A percentile compares a stretch with the other conserved stretches of the same genome.
Conservation (phyloP, 2,113 vertebrate genomes). For the Ophthalmolycus amberensis region DNA sequence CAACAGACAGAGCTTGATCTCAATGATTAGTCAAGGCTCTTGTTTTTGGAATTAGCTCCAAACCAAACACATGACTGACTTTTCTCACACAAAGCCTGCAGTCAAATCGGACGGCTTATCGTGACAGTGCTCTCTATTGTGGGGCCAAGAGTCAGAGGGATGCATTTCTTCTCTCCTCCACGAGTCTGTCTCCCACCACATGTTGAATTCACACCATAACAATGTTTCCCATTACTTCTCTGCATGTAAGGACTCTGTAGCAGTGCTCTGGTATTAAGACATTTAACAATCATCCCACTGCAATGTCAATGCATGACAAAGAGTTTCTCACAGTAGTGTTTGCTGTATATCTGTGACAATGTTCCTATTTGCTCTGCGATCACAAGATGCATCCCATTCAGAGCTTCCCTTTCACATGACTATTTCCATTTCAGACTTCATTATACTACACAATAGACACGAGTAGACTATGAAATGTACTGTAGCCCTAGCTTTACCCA, state of each 20-base stretch:
- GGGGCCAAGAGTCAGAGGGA: conserved; percentile 60
- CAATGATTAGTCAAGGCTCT: conserved; percentile 72
- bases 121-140: conserved; percentile 75
- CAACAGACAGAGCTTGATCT: conserved; percentile 60
- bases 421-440: conserved; percentile 27
- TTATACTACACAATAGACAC: conserved; percentile 27
- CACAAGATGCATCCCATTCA: conserved; percentile 38
- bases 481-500: background rate
- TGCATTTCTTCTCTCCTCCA: conserved; percentile 68
- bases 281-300: conserved; percentile 40
- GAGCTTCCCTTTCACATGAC: conserved; percentile 6
- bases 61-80: conserved; percentile 79
- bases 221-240: conserved; percentile 60
- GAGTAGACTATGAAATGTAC: background rate
- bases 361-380: conserved; percentile 20
- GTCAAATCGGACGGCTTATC: conserved; percentile 67
- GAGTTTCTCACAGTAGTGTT: conserved; percentile 20
- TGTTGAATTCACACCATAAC: conserved; percentile 53
- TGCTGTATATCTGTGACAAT: conserved; percentile 14
- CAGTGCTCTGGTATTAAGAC: conserved; percentile 5
- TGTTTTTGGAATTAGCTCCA: conserved; percentile 78
- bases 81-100: conserved; percentile 76
- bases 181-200: conserved; percentile 67
- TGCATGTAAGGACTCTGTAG: conserved; percentile 18
- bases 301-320: conserved; percentile 29